phyloP scores from a whole-genome alignment of 1,140 invertebrate genomes.

The Atta cephalotes region DNA sequence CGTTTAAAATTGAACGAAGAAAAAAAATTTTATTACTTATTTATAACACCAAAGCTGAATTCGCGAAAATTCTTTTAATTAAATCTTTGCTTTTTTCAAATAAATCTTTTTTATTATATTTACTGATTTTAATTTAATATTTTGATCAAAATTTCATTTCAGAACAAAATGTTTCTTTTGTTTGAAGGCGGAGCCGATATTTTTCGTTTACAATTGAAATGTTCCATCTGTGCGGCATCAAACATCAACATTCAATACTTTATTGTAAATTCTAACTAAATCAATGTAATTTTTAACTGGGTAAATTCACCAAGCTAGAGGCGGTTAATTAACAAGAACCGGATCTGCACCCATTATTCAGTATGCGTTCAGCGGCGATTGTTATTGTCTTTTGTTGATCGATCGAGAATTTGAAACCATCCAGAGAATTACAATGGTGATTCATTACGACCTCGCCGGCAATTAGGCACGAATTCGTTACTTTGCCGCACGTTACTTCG shows the following conservation, averaged over 20 bases:
- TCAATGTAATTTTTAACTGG: constrained; percentile 38
- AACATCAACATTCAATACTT: background rate
- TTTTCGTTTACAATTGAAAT: background rate
- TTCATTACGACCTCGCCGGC: constrained; percentile 21
- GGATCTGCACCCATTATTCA: background rate
- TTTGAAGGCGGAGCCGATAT: background rate
- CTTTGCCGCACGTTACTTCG: background rate
- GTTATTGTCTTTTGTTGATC: constrained; percentile 57
- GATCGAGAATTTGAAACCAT: constrained; percentile 41
- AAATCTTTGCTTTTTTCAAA: background rate
- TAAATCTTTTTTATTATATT: background rate
- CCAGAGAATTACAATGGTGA: constrained; percentile 45
- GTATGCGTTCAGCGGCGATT: background rate
- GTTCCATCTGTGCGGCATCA: background rate
- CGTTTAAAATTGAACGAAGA: background rate
- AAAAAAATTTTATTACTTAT: background rate
- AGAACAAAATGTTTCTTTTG: background rate
- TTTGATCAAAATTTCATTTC: background rate
- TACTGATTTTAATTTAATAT: background rate
- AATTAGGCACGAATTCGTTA: constrained; percentile 32
- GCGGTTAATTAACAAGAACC: constrained; percentile 55
- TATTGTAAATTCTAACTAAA: constrained; percentile 30
- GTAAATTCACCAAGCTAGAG: background rate
- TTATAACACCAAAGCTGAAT: background rate
- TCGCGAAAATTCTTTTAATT: background rate